Base-by-base conservation (phyloP, 1,140 invertebrate species). In the Aphelenchoides fujianensis region DNA sequence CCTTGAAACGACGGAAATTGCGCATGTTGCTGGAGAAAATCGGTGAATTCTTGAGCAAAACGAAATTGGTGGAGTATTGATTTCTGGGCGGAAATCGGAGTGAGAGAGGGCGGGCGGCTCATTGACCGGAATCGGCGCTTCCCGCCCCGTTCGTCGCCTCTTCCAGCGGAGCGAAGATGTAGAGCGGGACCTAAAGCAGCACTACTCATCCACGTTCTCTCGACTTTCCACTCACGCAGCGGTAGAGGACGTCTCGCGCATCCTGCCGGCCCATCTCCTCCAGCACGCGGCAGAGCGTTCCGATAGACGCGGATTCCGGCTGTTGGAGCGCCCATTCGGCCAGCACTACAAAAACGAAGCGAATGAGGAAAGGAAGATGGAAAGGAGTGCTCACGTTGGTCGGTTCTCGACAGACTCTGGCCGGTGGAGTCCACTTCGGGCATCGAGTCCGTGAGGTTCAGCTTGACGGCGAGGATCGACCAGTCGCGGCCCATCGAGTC, bases 401-500 rank as follows among this genome's bases (percentile, higher is more conserved):
- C 85, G 1, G 88, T 88, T 31, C 85, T 82, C 59, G 87, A 88
- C 16, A 85, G 77, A 19, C 74, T 75, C 28, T 76, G 80, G 52
- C 84, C 80, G 52, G 82, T 79, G 7, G 77, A 81, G 30, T 83
- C 77, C 71, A 89, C 88, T 27, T 84, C 81, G 9, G 88, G 88
- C 16, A 89, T 73, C 59, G 86, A 84, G 55, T 89, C 87, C 30
- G 87, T 83, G 62, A 90, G 85, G 28, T 91, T 91, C 32, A 92
- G 84, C 70, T 89, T 87, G 0, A 92, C 89, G 2, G 91, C 91
- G 32, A 93, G 83, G 67, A 93, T 86, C 83, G 91, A 92, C 91
- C 91, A 92, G 82, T 93, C 91, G 73, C 89, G 86, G 9, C 92
- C 92, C 80, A 91, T 89, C 1, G 89, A 87, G 82, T 92, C 91